Percentiles rank a stretch among this genome's conserved stretches.
Evolutionary conservation across 2,113 vertebrate species (phyloP).

Genomic region (Nothoprocta pentlandii): DNA sequence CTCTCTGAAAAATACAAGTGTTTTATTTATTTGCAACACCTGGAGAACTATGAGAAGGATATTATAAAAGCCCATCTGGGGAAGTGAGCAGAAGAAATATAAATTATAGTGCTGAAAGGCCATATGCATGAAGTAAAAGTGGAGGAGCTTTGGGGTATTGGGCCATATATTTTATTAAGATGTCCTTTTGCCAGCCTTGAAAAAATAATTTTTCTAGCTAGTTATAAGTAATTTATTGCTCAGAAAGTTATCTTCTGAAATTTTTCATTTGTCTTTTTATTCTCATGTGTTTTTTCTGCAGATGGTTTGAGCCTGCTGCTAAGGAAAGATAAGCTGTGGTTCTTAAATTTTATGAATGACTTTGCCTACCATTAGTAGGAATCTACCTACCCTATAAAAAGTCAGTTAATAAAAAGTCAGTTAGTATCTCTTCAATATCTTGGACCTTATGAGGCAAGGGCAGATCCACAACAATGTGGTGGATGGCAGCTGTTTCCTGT

Average conservation of each 20-base stretch:
- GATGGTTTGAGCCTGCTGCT: not conserved
- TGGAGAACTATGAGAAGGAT: slow-evolving; percentile 52
- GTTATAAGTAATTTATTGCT: slow-evolving; percentile 13
- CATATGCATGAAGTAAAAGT: slow-evolving; percentile 54
- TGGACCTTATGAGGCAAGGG: not conserved
- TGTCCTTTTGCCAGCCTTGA: not conserved
- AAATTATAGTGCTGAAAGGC: slow-evolving; percentile 37
- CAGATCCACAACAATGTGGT: not conserved
- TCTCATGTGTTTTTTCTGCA: not conserved
- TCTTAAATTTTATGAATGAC: not conserved
- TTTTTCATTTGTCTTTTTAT: not conserved
- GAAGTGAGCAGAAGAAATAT: slow-evolving; percentile 40
- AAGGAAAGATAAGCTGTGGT: not conserved
- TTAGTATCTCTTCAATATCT: not conserved
- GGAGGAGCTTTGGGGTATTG: slow-evolving; percentile 34
- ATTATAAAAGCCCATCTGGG: slow-evolving; percentile 65
- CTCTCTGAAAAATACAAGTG: slow-evolving; percentile 55
- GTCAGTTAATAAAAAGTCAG: not conserved
- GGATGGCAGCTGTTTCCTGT: not conserved
- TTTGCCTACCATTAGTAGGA: not conserved
- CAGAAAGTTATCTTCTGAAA: not conserved
- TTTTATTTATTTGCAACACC: slow-evolving; percentile 69
- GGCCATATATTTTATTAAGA: slow-evolving; percentile 45
- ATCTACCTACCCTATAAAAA: not conserved
- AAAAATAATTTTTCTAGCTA: slow-evolving; percentile 49